Evolutionary conservation across 2,797 vertebrate genomes (phyloP), one percentile per base, ranked within the genome.

Genomic region (Molossus alvarezi): DNA sequence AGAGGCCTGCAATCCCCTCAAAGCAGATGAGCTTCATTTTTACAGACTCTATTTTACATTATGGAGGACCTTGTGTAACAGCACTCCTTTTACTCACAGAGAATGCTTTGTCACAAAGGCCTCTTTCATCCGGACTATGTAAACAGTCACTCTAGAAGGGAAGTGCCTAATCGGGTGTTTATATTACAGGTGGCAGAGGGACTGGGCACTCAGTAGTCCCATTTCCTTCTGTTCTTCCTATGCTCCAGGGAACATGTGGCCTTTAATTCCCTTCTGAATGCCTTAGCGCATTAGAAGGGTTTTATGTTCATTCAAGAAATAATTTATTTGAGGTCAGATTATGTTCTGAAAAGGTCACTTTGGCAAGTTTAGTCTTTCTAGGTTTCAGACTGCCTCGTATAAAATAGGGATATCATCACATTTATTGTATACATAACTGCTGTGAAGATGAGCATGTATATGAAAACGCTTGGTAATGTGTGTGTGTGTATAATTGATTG

Each of bases 301-400:
- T 82, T 37, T n/a, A 12, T 89, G 86, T n/a, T 91, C 79, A 72
- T 83, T 90, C 53, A 73, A 60, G 77, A 60, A 85, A 23, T 71
- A 33, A 41, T 88, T 92, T 76, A 73, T 69, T 89, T 92, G 73
- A 91, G 58, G 62, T 97, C 29, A 76, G 33, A 48, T 92, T 83
- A 87, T 91, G 60, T 86, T 94, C 92, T 86, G 29, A 75, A 93
- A 79, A 92, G 76, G 62, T 94, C 27, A 41, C 64, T 85, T 84
- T 82, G 83, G 75, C 53, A 79, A 27, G 23, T 87, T 53, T 79
- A 11, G 64, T 79, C 53, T 93, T 88, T 18, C 37, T 55, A 65
- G n/a, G 41, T 33, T 96, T 91, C 60, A 33, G 18, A 69, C 14
- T 83, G 37, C 33, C 71, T 0, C 6, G 21, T 37, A 2, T 65